Base-by-base conservation (phyloP, 2,113 vertebrate species). In the Aix galericulata region DNA sequence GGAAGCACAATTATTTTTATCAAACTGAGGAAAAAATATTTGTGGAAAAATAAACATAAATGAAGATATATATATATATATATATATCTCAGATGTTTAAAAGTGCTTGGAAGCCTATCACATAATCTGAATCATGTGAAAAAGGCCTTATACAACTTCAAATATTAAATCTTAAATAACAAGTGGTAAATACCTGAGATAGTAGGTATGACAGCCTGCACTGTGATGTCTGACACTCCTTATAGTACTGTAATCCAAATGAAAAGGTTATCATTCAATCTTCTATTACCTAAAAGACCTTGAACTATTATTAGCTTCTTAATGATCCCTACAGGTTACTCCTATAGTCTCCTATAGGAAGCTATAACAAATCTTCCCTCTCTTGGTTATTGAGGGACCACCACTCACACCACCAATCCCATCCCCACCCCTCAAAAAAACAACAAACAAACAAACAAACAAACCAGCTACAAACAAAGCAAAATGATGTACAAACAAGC, bases 201-300 rank as follows among this genome's bases (percentile, higher is more conserved):
- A 67, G 52, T 16, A 72, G 66, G 52, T 82, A 90, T 96, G 92
- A 91, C 94, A 95, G 79, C 62, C 55, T 63, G 56, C 18, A 34
- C 46, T 91, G 80, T 83, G 12, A 6, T 21, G 31, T 77, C 46
- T 91, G 93, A 95, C 91, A 94, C 52, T 42, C 83, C 75, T 94
- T 87, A 75, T 86, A 93, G 95, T 89, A 90, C 50, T 86, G 73
- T 72, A 94, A 96, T 75, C 85, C 77, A 95, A 88, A 95, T 64
- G 76, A 93, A 96, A 94, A 89, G 36, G 64, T 31, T 59, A 87
- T 68, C 59, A 75, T 80, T 96, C 87, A 80, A 85, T 88, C 71
- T 82, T 87, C 71, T 38, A 59, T 50, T 74, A 40, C 46, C 62
- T 88, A 38, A 94, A 66, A 93, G 88, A 85, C 92, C 71, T 72